phyloP scores from a whole-genome alignment of 2,113 vertebrate genomes.

The Tachycineta bicolor region DNA sequence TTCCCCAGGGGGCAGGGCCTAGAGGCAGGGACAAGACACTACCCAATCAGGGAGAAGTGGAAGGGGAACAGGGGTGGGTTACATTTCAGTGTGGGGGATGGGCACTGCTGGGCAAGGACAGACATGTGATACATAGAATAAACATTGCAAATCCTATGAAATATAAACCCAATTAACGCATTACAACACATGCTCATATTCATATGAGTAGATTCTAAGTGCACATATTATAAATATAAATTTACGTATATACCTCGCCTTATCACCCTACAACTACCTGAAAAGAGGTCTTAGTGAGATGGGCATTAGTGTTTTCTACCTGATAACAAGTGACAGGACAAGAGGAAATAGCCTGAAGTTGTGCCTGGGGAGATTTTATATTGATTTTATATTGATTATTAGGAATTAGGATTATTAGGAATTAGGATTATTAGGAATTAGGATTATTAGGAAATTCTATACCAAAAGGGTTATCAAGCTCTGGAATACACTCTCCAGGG shows the following conservation, averaged over 20 bases:
- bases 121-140: no score
- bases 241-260: not conserved
- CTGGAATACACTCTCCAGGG: not conserved
- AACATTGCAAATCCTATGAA: no score
- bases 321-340: not conserved
- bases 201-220: not conserved
- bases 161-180: no score
- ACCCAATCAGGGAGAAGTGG: no score
- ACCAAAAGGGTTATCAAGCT: not conserved
- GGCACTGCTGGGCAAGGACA: no score
- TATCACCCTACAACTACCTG: not conserved
- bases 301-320: rapidly evolving
- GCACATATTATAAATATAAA: not conserved
- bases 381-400: no score
- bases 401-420: no score
- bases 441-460: not conserved
- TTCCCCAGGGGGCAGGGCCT: no score
- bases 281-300: rapidly evolving
- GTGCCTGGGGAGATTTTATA: not conserved
- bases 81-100: no score
- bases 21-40: no score
- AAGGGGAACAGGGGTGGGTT: no score
- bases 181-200: not conserved
- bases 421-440: no score
- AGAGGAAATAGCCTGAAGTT: not conserved